These are phyloP conservation scores for Drosophila pallidifrons DNA, from an alignment of 1,140 invertebrate species.

Conservation along the genomic window DNA sequence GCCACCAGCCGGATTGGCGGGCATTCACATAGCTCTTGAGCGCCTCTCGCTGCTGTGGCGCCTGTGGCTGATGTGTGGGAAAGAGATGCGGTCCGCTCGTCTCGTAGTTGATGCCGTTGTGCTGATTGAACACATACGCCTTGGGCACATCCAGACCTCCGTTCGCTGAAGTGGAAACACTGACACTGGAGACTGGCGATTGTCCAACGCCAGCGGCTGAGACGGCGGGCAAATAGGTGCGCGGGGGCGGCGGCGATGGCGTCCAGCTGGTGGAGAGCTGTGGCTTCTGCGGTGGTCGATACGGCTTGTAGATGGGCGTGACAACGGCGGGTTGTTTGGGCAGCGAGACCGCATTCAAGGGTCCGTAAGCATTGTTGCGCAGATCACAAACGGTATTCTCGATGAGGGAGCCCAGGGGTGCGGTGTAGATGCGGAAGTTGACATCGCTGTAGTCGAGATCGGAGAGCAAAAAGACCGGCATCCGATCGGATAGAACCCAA, in stretches of 20 bases:
- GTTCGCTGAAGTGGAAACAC: slow-evolving; percentile 38
- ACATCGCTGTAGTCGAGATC: slow-evolving; percentile 90
- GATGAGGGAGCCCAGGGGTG: slow-evolving; percentile 88
- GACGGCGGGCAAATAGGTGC: slow-evolving; percentile 61
- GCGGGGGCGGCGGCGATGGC: slow-evolving; percentile 47
- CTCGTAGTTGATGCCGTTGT: slow-evolving; percentile 81
- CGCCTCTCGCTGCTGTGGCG: slow-evolving; percentile 45
- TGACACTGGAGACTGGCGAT: slow-evolving; percentile 21
- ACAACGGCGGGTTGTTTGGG: slow-evolving; percentile 47
- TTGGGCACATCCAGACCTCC: slow-evolving; percentile 68
- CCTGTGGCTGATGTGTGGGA: slow-evolving; percentile 55
- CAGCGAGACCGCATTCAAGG: slow-evolving; percentile 61
- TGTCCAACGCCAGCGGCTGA: slow-evolving; percentile 8
- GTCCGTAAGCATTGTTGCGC: slow-evolving; percentile 74
- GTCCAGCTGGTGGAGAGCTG: slow-evolving; percentile 53
- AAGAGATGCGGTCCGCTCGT: slow-evolving; percentile 79
- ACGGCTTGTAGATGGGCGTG: slow-evolving; percentile 59
- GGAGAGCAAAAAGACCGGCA: slow-evolving; percentile 91
- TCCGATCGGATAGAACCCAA: slow-evolving; percentile 92
- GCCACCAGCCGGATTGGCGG: slow-evolving; percentile 76
- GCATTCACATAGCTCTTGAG: slow-evolving; percentile 76
- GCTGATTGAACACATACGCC: slow-evolving; percentile 81
- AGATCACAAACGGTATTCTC: slow-evolving; percentile 90
- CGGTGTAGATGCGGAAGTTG: slow-evolving; percentile 91
- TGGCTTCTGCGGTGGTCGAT: slow-evolving; percentile 61